These are phyloP conservation scores for Pogonomyrmex barbatus DNA, from an alignment of 1,140 invertebrate species.

Conservation along the genomic window DNA sequence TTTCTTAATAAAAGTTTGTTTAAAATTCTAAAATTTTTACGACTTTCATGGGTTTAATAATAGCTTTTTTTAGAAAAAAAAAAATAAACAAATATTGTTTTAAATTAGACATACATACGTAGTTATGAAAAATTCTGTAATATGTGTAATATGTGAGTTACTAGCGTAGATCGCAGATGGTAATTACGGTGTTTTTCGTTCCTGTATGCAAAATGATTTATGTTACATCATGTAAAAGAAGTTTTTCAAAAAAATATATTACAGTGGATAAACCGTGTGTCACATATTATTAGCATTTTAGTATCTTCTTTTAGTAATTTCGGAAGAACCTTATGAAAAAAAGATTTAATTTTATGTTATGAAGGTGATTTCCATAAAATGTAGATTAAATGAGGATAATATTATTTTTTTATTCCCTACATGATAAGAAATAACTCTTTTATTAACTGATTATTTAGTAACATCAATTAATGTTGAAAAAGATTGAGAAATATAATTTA, in stretches of 20 bases:
- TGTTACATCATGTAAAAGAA: conserved; percentile 3
- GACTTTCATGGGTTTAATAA: background rate
- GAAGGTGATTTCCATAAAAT: conserved; percentile 9
- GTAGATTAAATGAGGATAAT: background rate
- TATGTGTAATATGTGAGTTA: background rate
- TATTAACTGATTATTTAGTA: background rate
- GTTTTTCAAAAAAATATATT: conserved; percentile 17
- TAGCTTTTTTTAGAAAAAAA: background rate
- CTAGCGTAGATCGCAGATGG: background rate
- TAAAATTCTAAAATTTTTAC: background rate
- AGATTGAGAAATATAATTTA: background rate
- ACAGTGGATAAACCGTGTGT: conserved; percentile 3
- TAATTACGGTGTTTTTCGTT: background rate
- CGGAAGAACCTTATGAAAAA: background rate
- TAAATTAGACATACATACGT: background rate
- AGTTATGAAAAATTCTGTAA: conserved; percentile 24
- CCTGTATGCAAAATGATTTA: conserved; percentile 15
- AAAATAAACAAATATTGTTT: background rate
- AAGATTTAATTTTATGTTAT: conserved; percentile 42
- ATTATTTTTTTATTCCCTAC: background rate
- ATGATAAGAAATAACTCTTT: too few species aligned
- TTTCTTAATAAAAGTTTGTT: background rate
- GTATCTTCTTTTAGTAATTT: conserved; percentile 24
- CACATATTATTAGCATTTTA: conserved; percentile 53
- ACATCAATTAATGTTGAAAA: background rate